phyloP scores from a whole-genome alignment of 64 coral and sea anemone genomes.

The Astreopora myriophthalma region DNA sequence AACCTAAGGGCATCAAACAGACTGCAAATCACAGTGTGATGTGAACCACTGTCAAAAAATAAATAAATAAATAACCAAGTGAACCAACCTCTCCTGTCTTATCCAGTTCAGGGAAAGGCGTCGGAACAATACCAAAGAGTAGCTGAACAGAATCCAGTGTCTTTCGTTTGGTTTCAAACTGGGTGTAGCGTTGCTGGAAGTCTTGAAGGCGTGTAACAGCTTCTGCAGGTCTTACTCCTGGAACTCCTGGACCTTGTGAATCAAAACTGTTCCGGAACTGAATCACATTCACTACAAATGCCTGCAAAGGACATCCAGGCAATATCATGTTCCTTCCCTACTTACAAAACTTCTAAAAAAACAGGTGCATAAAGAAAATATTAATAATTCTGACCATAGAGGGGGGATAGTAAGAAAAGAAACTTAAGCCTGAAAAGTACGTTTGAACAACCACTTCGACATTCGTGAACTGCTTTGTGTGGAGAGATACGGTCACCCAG shows the following conservation, averaged over 20 bases:
- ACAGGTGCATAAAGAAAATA: no score
- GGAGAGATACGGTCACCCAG: no score
- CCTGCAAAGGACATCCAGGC: constrained; percentile 40
- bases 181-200: constrained; percentile 93
- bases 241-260: constrained; percentile 95
- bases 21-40: no score
- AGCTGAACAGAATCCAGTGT: constrained; percentile 92
- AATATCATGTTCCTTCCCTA: no score
- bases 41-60: no score
- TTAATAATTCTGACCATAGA: no score
- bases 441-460: no score
- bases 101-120: constrained; percentile 91
- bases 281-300: constrained; percentile 99
- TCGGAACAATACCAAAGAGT: constrained; percentile 87
- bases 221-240: constrained; percentile 89
- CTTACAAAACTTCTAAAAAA: no score
- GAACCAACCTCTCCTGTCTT: constrained; percentile 95
- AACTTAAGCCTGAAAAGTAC: no score
- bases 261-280: constrained; percentile 99
- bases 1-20: no score
- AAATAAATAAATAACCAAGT: not conserved
- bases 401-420: no score
- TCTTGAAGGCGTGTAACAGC: constrained; percentile 87
- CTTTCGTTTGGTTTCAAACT: constrained; percentile 87
- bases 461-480: no score